Conservation (phyloP, 2,113 vertebrate genomes). For the Brachyhypopomus gauderio region DNA sequence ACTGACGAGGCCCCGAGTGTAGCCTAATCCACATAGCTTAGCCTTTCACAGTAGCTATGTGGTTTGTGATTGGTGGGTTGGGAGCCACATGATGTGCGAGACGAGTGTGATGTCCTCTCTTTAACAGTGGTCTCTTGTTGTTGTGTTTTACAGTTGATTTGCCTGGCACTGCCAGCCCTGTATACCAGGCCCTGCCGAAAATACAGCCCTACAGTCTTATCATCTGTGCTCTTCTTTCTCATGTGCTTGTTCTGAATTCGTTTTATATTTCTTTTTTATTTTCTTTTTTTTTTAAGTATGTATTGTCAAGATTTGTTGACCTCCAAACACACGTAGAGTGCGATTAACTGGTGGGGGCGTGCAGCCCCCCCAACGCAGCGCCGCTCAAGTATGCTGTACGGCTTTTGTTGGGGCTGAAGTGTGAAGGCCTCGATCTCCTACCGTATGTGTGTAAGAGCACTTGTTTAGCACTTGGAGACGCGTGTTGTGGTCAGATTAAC, state of each 20-base stretch:
- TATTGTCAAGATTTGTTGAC: constrained; percentile 47
- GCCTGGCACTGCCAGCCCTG: constrained; percentile 99
- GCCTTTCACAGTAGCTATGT: constrained; percentile 44
- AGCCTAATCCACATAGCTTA: neutral
- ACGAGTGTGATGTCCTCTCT: constrained; percentile 89
- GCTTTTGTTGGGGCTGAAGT: constrained; percentile 48
- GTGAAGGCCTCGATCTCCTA: neutral
- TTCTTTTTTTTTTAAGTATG: constrained; percentile 53
- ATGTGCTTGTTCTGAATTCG: constrained; percentile 81
- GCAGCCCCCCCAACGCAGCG: neutral
- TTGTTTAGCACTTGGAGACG: constrained; percentile 81
- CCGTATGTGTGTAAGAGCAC: constrained; percentile 10
- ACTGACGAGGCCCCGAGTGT: neutral
- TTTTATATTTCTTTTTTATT: constrained; percentile 58
- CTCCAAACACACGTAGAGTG: constrained; percentile 4
- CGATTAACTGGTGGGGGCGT: neutral
- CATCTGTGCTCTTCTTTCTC: constrained; percentile 99
- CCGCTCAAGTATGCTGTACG: neutral
- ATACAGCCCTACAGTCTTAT: constrained; percentile 99
- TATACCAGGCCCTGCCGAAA: constrained; percentile 99
- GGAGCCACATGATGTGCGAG: constrained; percentile 77
- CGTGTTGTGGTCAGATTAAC: constrained; percentile 71
- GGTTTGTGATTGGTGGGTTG: constrained; percentile 38
- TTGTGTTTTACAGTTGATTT: constrained; percentile 99
- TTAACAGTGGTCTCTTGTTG: constrained; percentile 99